Percentiles rank a stretch among this genome's conserved stretches.
Evolutionary conservation across 2,888 invertebrate species (phyloP).

Genomic region (Caenorhabditis sp.): DNA sequence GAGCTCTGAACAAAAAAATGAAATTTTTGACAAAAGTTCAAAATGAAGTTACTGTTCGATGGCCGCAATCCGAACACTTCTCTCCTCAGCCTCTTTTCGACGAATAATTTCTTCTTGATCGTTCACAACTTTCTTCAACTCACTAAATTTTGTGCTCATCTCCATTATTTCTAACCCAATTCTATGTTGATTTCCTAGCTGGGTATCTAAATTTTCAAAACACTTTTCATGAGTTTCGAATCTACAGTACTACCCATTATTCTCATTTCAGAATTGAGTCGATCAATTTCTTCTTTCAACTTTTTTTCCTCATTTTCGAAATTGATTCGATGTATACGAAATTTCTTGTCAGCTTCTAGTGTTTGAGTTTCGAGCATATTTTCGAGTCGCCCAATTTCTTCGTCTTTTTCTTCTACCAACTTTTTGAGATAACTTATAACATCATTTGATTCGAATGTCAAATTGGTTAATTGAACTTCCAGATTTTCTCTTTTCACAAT

Average conservation of each 20-base stretch:
- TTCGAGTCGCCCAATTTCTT: slow-evolving; percentile 37
- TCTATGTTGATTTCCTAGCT: slow-evolving; percentile 49
- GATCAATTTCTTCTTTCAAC: slow-evolving; percentile 33
- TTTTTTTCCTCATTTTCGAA: slow-evolving; percentile 22
- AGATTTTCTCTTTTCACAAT: slow-evolving; percentile 41
- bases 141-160: slow-evolving; percentile 40
- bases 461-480: slow-evolving; percentile 35
- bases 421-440: slow-evolving; percentile 43
- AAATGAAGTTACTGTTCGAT: slow-evolving; percentile 31
- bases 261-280: slow-evolving; percentile 35
- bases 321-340: slow-evolving; percentile 13
- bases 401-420: slow-evolving; percentile 40
- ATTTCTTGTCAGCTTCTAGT: slow-evolving; percentile 19
- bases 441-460: slow-evolving; percentile 49
- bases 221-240: not conserved
- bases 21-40: not conserved
- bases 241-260: slow-evolving; percentile 29
- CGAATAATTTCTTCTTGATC: slow-evolving; percentile 42
- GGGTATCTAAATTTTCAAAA: slow-evolving; percentile 48
- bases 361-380: slow-evolving; percentile 35
- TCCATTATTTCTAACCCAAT: slow-evolving; percentile 47
- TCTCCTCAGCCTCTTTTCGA: slow-evolving; percentile 44
- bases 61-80: slow-evolving; percentile 36
- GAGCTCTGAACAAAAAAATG: slow-evolving; percentile 25
- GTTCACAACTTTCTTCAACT: slow-evolving; percentile 23